Evolutionary conservation across 2,797 vertebrate genomes (phyloP).

Genomic region (Enteromius thamalakanensis): DNA sequence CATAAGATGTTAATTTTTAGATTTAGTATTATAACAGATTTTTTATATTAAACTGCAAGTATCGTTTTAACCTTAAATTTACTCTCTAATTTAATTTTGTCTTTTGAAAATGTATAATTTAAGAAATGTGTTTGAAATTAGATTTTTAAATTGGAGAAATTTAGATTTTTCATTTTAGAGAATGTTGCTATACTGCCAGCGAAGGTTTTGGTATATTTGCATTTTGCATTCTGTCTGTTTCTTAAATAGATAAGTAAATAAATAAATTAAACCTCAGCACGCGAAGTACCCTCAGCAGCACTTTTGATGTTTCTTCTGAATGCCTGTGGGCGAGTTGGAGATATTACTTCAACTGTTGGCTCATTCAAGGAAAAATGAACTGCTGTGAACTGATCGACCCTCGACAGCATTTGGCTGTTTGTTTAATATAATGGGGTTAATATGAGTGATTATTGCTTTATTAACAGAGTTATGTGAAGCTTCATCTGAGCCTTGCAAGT

Average conservation of each 20-base stretch:
- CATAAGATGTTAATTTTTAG: not conserved
- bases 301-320: not conserved
- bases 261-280: not conserved
- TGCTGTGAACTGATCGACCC: slow-evolving; percentile 16
- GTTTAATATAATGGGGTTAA: slow-evolving; percentile 64
- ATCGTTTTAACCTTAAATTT: not conserved
- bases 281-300: not conserved
- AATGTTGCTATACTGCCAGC: too few species aligned
- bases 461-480: slow-evolving; percentile 72
- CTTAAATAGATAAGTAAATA: not conserved
- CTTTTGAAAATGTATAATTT: not conserved
- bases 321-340: slow-evolving; percentile 23
- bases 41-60: not conserved
- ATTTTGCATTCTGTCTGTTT: not conserved
- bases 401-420: not conserved
- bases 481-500: not conserved
- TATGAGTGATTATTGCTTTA: slow-evolving; percentile 71
- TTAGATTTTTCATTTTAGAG: too few species aligned
- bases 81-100: not conserved
- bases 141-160: not conserved
- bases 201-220: not conserved
- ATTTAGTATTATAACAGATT: not conserved
- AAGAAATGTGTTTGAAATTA: not conserved
- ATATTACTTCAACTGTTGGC: slow-evolving; percentile 4
- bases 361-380: not conserved